A percentile compares a stretch with the other conserved stretches of the same genome.
Evolutionary conservation across 92 coral and sea anemone species (phyloP).

Genomic region (Ricordea florida): DNA sequence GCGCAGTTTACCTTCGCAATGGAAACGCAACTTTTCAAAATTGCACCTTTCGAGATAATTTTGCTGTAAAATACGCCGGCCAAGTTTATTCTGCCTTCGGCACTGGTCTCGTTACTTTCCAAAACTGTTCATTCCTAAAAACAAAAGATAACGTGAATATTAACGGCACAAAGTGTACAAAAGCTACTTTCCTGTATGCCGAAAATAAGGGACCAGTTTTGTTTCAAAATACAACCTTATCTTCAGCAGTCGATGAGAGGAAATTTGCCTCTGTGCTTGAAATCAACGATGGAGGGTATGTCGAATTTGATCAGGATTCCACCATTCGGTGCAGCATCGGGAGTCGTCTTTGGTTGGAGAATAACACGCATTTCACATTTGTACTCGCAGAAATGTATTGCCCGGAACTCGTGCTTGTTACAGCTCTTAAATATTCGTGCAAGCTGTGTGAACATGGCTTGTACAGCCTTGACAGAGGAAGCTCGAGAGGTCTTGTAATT

Average conservation of each 20-base stretch:
- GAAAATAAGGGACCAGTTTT: neutral
- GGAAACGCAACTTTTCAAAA: conserved; percentile 4
- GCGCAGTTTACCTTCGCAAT: conserved; percentile 36
- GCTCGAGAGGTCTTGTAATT: conserved; percentile 9
- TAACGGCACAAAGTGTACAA: neutral
- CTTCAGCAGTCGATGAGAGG: neutral
- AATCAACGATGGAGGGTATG: neutral
- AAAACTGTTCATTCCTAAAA: neutral
- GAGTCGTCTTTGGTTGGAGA: neutral
- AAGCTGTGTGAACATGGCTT: conserved; percentile 24
- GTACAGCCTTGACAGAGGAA: conserved; percentile 56
- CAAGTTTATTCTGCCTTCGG: neutral
- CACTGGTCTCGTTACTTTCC: neutral
- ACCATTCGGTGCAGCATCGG: neutral
- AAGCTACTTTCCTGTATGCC: neutral
- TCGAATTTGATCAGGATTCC: neutral
- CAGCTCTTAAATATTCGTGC: conserved; percentile 36
- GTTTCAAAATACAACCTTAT: neutral
- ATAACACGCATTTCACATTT: conserved; percentile 11
- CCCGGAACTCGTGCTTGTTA: conserved; percentile 10
- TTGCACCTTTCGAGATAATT: conserved; percentile 34
- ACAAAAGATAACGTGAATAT: neutral
- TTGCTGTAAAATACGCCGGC: neutral
- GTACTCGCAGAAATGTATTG: neutral
- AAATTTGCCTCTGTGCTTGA: neutral